These are phyloP conservation scores for Ciconia maguari DNA, from an alignment of 2,113 vertebrate species.

Conservation along the genomic window DNA sequence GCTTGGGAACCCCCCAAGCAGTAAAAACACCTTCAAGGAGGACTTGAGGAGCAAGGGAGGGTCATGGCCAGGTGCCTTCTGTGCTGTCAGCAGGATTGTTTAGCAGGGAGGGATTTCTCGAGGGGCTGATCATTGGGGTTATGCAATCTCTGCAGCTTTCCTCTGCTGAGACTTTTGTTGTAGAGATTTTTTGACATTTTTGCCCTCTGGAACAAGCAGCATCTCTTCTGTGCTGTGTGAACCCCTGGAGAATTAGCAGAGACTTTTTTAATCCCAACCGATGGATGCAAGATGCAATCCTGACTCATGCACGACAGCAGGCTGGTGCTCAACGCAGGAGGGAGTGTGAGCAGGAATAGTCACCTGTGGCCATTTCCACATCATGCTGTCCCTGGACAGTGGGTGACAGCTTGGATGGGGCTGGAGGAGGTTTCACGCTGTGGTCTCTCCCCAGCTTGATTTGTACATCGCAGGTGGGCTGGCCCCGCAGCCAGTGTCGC, in stretches of 20 bases:
- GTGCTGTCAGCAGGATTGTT: background rate
- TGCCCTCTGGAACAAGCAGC: background rate
- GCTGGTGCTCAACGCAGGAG: background rate
- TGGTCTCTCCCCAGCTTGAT: background rate
- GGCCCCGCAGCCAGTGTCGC: background rate
- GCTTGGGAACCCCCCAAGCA: background rate
- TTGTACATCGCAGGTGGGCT: rapidly evolving
- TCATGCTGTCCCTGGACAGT: background rate
- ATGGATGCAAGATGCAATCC: background rate
- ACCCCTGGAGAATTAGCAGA: background rate
- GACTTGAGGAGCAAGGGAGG: background rate
- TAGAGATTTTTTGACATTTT: background rate
- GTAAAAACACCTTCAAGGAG: background rate
- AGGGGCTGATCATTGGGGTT: background rate
- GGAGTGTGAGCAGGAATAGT: background rate
- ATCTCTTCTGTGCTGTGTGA: background rate
- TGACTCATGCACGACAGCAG: rapidly evolving
- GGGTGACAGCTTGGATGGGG: background rate
- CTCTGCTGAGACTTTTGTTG: background rate
- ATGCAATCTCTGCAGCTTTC: background rate
- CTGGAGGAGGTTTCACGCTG: background rate
- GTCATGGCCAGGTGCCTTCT: background rate
- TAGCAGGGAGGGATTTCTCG: background rate
- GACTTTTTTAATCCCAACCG: background rate
- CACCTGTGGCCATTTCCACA: background rate